Percentiles rank a stretch among this genome's conserved stretches.
These are phyloP conservation scores for Neodiprion virginianus DNA, from an alignment of 1,140 invertebrate species.

Conservation along the genomic window DNA sequence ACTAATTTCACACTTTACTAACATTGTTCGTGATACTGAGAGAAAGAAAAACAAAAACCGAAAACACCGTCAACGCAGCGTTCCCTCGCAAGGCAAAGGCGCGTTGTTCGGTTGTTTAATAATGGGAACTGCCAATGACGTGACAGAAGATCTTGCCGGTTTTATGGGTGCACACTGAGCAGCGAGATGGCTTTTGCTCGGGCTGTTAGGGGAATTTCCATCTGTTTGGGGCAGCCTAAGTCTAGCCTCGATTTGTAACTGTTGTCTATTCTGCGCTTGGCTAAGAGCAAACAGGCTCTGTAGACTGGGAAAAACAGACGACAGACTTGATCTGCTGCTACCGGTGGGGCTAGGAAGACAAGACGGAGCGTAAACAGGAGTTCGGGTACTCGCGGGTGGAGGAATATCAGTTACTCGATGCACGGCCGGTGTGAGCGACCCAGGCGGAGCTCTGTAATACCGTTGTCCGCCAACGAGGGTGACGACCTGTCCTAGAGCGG, in stretches of 20 bases:
- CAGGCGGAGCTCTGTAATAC: slow-evolving; percentile 50
- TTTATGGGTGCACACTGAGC: slow-evolving; percentile 51
- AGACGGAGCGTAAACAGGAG: slow-evolving; percentile 48
- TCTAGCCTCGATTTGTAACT: slow-evolving; percentile 41
- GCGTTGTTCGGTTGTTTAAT: slow-evolving; percentile 36
- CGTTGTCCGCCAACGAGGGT: slow-evolving; percentile 46
- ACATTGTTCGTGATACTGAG: too few relatives aligned
- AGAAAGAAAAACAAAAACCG: not conserved
- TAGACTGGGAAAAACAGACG: slow-evolving; percentile 45
- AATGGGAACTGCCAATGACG: slow-evolving; percentile 46
- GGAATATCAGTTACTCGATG: slow-evolving; percentile 43
- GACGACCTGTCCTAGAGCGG: slow-evolving; percentile 46
- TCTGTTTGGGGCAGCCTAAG: slow-evolving; percentile 23
- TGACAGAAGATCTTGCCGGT: slow-evolving; percentile 40
- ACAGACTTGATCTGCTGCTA: slow-evolving; percentile 25
- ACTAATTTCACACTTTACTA: too few relatives aligned
- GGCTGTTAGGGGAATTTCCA: not conserved
- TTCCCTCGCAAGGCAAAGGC: not conserved
- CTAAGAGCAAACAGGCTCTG: slow-evolving; percentile 45
- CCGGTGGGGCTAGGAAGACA: slow-evolving; percentile 28
- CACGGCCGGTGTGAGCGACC: slow-evolving; percentile 49
- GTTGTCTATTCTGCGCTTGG: slow-evolving; percentile 44
- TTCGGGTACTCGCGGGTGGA: slow-evolving; percentile 27
- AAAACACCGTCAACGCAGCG: not conserved
- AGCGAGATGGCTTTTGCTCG: slow-evolving; percentile 44